Evolutionary conservation across 2,113 vertebrate species (phyloP).

Genomic region (Girardinichthys multiradiatus): DNA sequence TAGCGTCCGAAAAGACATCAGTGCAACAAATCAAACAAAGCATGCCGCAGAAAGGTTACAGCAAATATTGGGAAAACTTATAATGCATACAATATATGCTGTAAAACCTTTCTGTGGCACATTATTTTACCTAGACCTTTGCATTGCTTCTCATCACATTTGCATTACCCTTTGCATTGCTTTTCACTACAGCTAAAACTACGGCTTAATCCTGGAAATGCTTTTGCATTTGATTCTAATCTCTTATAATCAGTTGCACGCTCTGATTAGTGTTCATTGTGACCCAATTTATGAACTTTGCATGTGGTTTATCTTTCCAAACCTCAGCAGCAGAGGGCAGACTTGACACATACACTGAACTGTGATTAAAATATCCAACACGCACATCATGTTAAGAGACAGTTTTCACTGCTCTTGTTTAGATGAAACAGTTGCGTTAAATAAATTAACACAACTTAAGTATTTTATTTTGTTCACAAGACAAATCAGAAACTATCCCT

Average conservation of each 20-base stretch:
- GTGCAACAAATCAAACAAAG: too few relatives aligned
- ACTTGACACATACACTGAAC: neutral
- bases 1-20: too few relatives aligned
- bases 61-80: too few relatives aligned
- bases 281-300: neutral
- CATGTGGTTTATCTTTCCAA: constrained; percentile 14
- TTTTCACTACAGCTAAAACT: too few relatives aligned
- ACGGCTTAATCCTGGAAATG: neutral
- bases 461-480: neutral
- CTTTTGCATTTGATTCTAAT: neutral
- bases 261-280: neutral
- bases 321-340: constrained; percentile 44
- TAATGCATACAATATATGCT: too few relatives aligned
- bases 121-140: too few relatives aligned
- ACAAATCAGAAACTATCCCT: neutral
- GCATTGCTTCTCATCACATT: too few relatives aligned
- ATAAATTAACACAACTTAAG: neutral
- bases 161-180: too few relatives aligned
- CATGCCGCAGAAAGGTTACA: too few relatives aligned
- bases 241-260: neutral
- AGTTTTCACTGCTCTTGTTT: neutral
- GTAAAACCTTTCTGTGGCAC: too few relatives aligned
- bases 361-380: neutral
- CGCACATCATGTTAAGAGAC: neutral
- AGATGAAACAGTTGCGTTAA: neutral